Evolutionary conservation across 2,888 invertebrate genomes (phyloP), one percentile per base, ranked within the genome.

Genomic region (Elegia similella): DNA sequence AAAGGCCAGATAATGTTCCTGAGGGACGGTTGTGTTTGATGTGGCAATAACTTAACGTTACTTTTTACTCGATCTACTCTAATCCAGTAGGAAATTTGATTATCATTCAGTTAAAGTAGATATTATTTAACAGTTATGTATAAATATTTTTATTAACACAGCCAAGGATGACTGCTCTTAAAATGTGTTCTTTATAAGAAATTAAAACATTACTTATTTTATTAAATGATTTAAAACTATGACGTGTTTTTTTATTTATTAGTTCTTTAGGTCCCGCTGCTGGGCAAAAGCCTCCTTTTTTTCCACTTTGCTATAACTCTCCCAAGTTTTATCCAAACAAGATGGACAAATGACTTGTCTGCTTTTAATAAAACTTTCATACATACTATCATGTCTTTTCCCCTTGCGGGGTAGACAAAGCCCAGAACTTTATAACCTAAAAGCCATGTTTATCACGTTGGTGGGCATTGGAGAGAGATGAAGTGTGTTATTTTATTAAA

Each of bases 141-240:
- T 61, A 66, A 68, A 70, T 73, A 59, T 70, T 73, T 70, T 67
- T 72, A 66, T 75, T 60, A 62, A 73, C 72, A 76, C 77, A 81
- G 80, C 80, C 80, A 83, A 78, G 78, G 82, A 84, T 79, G 83
- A 84, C 84, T 88, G 87, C 82, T 88, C 82, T 82, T 84, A 73
- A 83, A 80, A 87, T 85, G 88, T 89, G 88, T 89, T 88, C 86
- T 84, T 78, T 79, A 76, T 84, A 82, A 81, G 76, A 84, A 86
- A 86, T 80, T 85, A 85, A 84, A 83, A 87, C 88, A 85, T 90
- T 83, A 88, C 84, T 91, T 90, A 91, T 91, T 91, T 91, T 90
- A 91, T 83, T 91, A 90, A 91, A 91, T 85, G 82, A 85, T 86
- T 86, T 87, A 80, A 85, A 83, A 78, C 65, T 17, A 54, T 43